A percentile compares a stretch with the other conserved stretches of the same genome.
Evolutionary conservation across 2,113 vertebrate genomes (phyloP).

Genomic region (Pomatostomus ruficeps): DNA sequence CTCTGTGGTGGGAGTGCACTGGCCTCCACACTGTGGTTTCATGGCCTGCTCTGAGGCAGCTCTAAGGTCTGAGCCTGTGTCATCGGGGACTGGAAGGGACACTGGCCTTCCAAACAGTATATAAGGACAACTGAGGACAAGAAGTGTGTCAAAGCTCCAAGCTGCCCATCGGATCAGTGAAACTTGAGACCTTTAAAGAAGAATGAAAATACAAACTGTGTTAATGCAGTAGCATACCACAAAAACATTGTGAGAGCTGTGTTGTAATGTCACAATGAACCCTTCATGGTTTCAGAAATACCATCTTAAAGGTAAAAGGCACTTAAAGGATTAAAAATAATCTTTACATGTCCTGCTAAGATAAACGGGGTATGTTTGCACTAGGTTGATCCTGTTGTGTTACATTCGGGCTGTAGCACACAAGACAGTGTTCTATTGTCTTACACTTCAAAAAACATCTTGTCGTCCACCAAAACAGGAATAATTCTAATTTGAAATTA

Average conservation of each 20-base stretch:
- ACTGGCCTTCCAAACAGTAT: neutral
- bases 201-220: neutral
- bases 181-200: neutral
- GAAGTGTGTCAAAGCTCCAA: neutral
- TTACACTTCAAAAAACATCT: neutral
- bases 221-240: neutral
- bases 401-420: neutral
- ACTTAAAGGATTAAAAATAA: conserved; percentile 21
- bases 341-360: neutral
- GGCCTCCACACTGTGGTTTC: neutral
- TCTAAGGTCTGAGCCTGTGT: neutral
- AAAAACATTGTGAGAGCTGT: neutral
- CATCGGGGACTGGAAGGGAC: neutral
- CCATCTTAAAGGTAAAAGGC: neutral
- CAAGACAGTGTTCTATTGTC: neutral
- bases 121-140: neutral
- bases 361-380: neutral
- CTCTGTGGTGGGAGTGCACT: too few species aligned
- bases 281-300: neutral
- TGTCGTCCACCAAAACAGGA: neutral
- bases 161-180: neutral
- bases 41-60: neutral
- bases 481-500: neutral
- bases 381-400: neutral
- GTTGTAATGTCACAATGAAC: neutral